Evolutionary conservation across 2,797 vertebrate genomes (phyloP).

Genomic region (Anniella stebbinsi): DNA sequence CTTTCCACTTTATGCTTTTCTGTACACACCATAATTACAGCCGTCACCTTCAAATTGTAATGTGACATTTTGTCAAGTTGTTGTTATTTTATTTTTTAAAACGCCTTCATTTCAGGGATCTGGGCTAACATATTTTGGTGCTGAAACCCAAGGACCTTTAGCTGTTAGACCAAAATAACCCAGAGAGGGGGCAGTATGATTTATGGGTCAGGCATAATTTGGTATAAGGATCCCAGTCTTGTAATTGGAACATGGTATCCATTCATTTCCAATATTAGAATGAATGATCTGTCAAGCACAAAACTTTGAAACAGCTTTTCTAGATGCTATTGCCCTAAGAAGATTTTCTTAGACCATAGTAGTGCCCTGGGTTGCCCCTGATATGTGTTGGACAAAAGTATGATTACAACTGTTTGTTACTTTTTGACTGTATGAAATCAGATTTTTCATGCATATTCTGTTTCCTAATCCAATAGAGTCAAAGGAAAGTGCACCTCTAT

Average conservation of each 20-base stretch:
- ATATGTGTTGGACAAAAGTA: constrained; percentile 15
- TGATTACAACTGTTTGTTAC: constrained; percentile 4
- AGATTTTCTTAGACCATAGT: background rate
- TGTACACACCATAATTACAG: background rate
- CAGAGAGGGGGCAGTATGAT: background rate
- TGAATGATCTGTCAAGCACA: background rate
- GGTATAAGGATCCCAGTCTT: background rate
- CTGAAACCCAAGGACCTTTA: background rate
- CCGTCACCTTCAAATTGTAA: background rate
- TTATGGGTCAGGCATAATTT: background rate
- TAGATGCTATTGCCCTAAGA: background rate
- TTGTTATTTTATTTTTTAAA: background rate
- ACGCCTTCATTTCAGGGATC: background rate
- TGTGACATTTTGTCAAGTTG: background rate
- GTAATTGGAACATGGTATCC: background rate
- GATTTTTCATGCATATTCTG: background rate
- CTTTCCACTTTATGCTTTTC: background rate
- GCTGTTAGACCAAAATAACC: background rate
- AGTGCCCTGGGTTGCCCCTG: background rate
- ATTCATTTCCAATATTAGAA: background rate
- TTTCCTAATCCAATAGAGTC: background rate
- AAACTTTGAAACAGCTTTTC: background rate
- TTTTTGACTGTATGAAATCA: background rate
- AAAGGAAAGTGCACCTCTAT: background rate
- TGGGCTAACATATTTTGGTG: background rate